These are phyloP conservation scores for Oncorhynchus mykiss DNA, from an alignment of 2,113 vertebrate species.

Conservation along the genomic window DNA sequence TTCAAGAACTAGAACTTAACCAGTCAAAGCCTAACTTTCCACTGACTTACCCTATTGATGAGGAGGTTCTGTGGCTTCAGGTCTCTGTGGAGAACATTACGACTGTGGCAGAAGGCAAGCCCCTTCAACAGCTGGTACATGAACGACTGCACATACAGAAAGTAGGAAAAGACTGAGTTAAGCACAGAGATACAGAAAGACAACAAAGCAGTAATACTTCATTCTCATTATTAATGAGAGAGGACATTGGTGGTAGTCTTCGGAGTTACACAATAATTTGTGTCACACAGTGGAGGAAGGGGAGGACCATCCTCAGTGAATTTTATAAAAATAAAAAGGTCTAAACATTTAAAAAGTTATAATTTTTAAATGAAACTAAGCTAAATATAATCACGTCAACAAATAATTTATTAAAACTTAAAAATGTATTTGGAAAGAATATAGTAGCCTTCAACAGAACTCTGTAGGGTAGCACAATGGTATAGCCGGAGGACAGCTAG, in stretches of 20 bases:
- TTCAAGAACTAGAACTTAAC: neutral
- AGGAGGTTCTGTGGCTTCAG: conserved; percentile 97
- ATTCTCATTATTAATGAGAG: neutral
- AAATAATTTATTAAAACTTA: no score
- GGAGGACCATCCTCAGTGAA: no score
- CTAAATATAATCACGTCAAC: no score
- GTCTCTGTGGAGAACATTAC: conserved; percentile 93
- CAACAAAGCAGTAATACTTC: neutral
- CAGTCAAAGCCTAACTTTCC: neutral
- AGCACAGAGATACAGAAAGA: neutral
- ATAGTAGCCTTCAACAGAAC: no score
- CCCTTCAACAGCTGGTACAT: conserved; percentile 98
- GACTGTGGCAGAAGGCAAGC: conserved; percentile 94
- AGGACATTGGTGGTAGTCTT: neutral
- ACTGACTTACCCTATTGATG: conserved; percentile 88
- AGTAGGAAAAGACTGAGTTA: neutral
- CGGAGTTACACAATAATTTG: neutral
- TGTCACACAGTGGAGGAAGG: no score
- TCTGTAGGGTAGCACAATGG: no score
- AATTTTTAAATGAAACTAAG: no score
- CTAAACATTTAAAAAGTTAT: no score
- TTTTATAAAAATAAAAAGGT: no score
- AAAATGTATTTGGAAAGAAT: no score
- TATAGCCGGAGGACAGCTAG: no score
- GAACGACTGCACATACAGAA: conserved; percentile 80